Evolutionary conservation across 2,888 invertebrate genomes (phyloP).

Genomic region (Drosophila borborema): DNA sequence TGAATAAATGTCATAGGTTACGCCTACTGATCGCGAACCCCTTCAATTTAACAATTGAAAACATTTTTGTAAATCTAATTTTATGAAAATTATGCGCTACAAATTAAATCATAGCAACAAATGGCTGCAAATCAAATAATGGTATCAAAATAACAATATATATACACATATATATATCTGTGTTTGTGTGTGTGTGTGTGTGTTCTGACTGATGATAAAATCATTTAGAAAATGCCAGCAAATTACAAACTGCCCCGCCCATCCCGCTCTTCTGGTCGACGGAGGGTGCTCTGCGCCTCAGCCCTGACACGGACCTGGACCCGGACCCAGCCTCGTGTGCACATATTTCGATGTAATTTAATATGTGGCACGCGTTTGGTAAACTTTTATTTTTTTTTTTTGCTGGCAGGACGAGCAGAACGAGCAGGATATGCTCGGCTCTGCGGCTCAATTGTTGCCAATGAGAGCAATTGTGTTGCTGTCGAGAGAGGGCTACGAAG

Average conservation of each 20-base stretch:
- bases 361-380: conserved; percentile 82
- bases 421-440: conserved; percentile 51
- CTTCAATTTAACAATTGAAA: conserved; percentile 18
- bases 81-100: conserved; percentile 58
- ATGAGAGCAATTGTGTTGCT: conserved; percentile 76
- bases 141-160: conserved; percentile 72
- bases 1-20: not conserved
- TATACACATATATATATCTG: not conserved
- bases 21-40: conserved; percentile 16
- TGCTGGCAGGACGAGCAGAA: conserved; percentile 34
- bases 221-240: conserved; percentile 74
- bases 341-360: conserved; percentile 82
- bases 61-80: conserved; percentile 54
- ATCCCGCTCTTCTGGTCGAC: not conserved
- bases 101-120: conserved; percentile 66
- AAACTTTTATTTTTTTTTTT: conserved; percentile 59
- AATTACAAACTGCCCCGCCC: conserved; percentile 64
- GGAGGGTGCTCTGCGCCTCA: not conserved
- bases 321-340: conserved; percentile 56
- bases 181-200: conserved; percentile 1
- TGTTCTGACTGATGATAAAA: conserved; percentile 55
- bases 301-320: not conserved
- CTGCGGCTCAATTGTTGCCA: conserved; percentile 71
- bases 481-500: conserved; percentile 6
- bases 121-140: conserved; percentile 58